phyloP scores from a whole-genome alignment of 1,140 invertebrate genomes.

The Drosophila arizonae region DNA sequence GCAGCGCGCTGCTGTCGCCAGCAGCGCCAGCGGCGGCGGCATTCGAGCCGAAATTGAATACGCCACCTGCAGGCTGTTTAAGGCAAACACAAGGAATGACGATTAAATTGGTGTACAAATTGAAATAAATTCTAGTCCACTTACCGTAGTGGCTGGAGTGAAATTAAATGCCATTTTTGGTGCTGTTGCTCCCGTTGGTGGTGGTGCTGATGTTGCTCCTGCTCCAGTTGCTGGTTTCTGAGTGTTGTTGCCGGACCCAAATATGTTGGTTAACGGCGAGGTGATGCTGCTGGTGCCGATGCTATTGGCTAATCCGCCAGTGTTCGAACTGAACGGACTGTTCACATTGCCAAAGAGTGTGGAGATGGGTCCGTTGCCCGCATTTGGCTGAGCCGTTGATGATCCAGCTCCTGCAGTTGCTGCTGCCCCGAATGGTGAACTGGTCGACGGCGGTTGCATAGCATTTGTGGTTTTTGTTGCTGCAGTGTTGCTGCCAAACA shows the following conservation, averaged over 20 bases:
- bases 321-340: constrained; percentile 32
- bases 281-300: neutral
- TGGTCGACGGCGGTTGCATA: neutral
- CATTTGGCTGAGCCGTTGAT: neutral
- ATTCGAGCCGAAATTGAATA: constrained; percentile 55
- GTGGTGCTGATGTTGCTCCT: constrained; percentile 33
- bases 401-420: neutral
- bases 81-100: neutral
- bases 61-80: constrained; percentile 27
- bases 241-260: constrained; percentile 22
- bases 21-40: neutral
- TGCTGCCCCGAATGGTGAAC: constrained; percentile 49
- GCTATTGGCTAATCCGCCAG: constrained; percentile 10
- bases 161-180: constrained; percentile 63
- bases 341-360: constrained; percentile 32
- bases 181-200: constrained; percentile 10
- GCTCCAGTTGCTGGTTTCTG: constrained; percentile 17
- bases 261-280: constrained; percentile 39
- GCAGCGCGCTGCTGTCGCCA: neutral
- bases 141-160: constrained; percentile 40
- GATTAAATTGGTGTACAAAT: no score
- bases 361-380: constrained; percentile 1
- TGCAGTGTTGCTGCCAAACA: constrained; percentile 6
- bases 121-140: constrained; percentile 3
- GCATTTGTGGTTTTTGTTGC: constrained; percentile 25